Evolutionary conservation across 2,888 invertebrate genomes (phyloP).

Genomic region (Pheosia tremula): DNA sequence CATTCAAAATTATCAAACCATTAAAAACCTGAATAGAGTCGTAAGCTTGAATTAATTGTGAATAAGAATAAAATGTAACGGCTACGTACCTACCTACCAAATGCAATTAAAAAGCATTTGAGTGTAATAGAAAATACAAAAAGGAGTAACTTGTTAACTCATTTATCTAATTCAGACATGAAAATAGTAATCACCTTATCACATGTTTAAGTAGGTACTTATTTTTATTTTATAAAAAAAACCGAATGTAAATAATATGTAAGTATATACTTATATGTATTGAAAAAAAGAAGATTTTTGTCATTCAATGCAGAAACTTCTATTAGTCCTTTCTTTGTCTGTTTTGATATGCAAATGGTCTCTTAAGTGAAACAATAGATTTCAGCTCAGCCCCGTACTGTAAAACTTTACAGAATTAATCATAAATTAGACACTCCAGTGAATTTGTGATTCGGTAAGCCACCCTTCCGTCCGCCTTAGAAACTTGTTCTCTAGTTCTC

Average conservation of each 20-base stretch:
- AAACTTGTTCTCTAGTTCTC: conserved; percentile 27
- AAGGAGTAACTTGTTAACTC: neutral
- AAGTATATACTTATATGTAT: too few species aligned
- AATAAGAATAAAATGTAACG: neutral
- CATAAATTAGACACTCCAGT: conserved; percentile 42
- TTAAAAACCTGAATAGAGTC: neutral
- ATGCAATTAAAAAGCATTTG: neutral
- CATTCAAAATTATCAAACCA: conserved; percentile 6
- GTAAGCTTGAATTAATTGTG: neutral
- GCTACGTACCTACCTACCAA: neutral
- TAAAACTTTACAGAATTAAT: conserved; percentile 45
- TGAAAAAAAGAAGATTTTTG: conserved; percentile 47
- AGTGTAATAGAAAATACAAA: neutral
- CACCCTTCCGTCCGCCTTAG: conserved; percentile 35
- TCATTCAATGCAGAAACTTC: conserved; percentile 76
- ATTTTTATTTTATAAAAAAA: too few species aligned
- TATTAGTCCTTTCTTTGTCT: conserved; percentile 64
- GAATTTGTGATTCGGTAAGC: conserved; percentile 26
- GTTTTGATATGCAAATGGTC: conserved; percentile 73
- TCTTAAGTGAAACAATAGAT: conserved; percentile 75
- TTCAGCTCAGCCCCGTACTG: conserved; percentile 45
- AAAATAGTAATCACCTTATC: too few species aligned
- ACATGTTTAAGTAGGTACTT: too few species aligned
- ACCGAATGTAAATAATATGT: too few species aligned
- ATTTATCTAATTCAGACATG: too few species aligned